Evolutionary conservation across 2,797 vertebrate genomes (phyloP).

Genomic region (Ciconia nigra): DNA sequence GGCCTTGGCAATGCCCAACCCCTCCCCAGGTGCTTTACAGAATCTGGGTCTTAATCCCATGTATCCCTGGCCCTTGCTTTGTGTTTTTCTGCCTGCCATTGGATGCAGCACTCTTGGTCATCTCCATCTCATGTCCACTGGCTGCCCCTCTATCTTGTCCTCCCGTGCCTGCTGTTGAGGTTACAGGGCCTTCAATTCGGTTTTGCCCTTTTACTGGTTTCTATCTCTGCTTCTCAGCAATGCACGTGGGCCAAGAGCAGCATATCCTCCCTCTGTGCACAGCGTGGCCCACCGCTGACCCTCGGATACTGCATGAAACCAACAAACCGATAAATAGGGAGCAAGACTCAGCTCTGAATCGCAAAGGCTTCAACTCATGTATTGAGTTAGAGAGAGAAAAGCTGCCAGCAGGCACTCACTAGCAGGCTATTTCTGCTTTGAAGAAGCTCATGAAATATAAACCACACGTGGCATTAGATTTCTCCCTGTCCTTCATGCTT

Average conservation of each 20-base stretch:
- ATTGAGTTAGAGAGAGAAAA: not conserved
- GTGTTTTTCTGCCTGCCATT: not conserved
- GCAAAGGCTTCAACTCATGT: not conserved
- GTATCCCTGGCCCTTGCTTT: not conserved
- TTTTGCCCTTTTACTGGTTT: not conserved
- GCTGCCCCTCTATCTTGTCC: fast-evolving
- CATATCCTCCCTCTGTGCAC: not conserved
- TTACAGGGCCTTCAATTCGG: not conserved
- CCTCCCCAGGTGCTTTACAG: not conserved
- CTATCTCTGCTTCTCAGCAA: not conserved
- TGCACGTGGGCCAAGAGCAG: not conserved
- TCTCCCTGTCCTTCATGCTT: not conserved
- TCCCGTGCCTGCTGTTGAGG: fast-evolving
- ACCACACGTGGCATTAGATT: not conserved
- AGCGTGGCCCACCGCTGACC: not conserved
- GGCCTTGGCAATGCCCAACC: not conserved
- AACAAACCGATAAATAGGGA: not conserved
- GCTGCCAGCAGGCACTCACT: not conserved
- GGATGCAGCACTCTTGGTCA: not conserved
- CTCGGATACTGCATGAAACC: not conserved
- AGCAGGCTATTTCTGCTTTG: not conserved
- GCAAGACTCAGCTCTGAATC: not conserved
- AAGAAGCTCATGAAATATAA: not conserved
- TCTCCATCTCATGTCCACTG: not conserved
- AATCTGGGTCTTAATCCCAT: not conserved